phyloP scores from a whole-genome alignment of 2,113 vertebrate genomes.

The Tychaedon coryphoeus region DNA sequence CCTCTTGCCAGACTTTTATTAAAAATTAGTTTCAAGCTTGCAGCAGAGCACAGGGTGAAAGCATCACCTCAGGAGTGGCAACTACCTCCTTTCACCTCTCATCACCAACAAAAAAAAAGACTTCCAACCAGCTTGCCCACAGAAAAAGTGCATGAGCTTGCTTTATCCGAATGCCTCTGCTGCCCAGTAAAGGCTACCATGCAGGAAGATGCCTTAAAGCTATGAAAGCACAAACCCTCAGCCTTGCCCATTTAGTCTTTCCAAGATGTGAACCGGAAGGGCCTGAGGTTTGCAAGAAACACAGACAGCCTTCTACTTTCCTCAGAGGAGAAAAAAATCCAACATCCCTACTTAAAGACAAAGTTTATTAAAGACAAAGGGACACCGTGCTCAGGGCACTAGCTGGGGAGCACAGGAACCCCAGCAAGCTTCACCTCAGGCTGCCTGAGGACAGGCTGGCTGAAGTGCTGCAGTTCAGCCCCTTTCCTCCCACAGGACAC shows the following conservation, averaged over 20 bases:
- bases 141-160: not conserved
- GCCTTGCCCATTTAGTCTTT: not conserved
- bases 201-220: not conserved
- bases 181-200: not conserved
- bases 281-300: not conserved
- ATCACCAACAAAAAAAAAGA: not conserved
- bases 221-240: not conserved
- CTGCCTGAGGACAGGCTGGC: not conserved
- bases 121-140: not conserved
- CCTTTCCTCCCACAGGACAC: not conserved
- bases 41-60: not conserved
- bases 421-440: not conserved
- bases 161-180: not conserved
- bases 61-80: not conserved
- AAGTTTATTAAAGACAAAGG: not conserved
- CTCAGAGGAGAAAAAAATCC: not conserved
- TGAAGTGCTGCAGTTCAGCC: rapidly evolving
- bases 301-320: not conserved
- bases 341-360: not conserved
- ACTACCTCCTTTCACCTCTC: not conserved
- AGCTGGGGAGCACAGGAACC: rapidly evolving
- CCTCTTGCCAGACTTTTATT: not conserved
- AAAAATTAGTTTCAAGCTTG: not conserved
- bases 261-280: not conserved
- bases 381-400: rapidly evolving